These are phyloP conservation scores for Enteromius anoplus DNA, from an alignment of 2,797 vertebrate genomes.

Conservation along the genomic window DNA sequence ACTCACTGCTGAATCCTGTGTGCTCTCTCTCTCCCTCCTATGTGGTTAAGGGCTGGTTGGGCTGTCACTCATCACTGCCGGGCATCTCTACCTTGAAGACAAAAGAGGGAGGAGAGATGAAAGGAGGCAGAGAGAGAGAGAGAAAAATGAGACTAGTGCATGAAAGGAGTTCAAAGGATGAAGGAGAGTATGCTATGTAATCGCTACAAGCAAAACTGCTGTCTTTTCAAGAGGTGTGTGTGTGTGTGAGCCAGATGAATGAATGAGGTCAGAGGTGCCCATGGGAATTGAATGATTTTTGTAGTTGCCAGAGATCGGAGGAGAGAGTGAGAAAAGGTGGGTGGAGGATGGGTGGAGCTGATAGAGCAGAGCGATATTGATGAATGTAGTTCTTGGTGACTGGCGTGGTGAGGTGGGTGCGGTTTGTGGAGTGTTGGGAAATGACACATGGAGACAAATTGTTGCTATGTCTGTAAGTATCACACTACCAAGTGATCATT, in stretches of 20 bases:
- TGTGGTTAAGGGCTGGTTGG: constrained; percentile 62
- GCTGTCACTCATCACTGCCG: constrained; percentile 76
- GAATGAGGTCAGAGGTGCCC: constrained; percentile 80
- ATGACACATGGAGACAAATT: constrained; percentile 22
- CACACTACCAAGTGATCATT: neutral
- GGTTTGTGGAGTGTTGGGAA: constrained; percentile 23
- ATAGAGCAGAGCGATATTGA: constrained; percentile 51
- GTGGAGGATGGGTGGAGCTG: constrained; percentile 24
- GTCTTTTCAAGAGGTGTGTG: constrained; percentile 63
- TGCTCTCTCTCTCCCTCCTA: constrained; percentile 54
- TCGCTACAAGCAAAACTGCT: constrained; percentile 69
- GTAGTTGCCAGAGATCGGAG: constrained; percentile 50
- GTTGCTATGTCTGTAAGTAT: constrained; percentile 14
- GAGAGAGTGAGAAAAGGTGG: constrained; percentile 25
- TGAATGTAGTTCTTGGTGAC: constrained; percentile 50
- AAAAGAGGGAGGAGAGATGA: constrained; percentile 68
- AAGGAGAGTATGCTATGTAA: constrained; percentile 65
- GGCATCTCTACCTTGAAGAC: constrained; percentile 71
- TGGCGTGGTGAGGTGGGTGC: constrained; percentile 25
- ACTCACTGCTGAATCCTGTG: constrained; percentile 57
- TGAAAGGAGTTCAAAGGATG: constrained; percentile 67
- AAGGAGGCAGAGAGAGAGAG: constrained; percentile 65
- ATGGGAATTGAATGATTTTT: constrained; percentile 67
- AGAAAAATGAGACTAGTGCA: constrained; percentile 40
- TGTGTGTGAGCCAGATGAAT: constrained; percentile 68